These are phyloP conservation scores for Nesidiocoris tenuis DNA, from an alignment of 2,888 invertebrate species.

Conservation along the genomic window DNA sequence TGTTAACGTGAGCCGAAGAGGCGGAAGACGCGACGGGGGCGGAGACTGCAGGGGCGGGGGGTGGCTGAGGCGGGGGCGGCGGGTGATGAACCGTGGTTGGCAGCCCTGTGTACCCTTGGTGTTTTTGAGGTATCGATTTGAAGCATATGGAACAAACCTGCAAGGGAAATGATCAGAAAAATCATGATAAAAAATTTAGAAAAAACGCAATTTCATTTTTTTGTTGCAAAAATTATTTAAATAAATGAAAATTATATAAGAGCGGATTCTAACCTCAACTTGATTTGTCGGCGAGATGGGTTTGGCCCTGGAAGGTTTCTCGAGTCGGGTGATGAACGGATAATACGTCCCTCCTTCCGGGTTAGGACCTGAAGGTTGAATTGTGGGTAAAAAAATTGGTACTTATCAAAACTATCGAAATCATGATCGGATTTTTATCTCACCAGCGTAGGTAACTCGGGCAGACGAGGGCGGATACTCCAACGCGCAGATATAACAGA, in stretches of 20 bases:
- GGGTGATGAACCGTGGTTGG: background rate
- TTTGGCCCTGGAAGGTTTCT: slow-evolving; percentile 68
- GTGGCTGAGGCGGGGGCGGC: slow-evolving; percentile 11
- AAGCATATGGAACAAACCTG: slow-evolving; percentile 39
- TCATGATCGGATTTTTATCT: no score
- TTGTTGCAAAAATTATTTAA: no score
- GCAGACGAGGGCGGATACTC: slow-evolving; percentile 77
- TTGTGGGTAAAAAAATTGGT: no score
- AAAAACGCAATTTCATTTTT: no score
- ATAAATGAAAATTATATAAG: no score
- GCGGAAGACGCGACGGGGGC: background rate
- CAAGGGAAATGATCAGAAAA: background rate
- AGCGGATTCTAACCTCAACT: slow-evolving; percentile 28
- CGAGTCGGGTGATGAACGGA: slow-evolving; percentile 81
- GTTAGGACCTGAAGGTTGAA: slow-evolving; percentile 51
- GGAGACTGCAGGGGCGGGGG: background rate
- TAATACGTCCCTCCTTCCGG: slow-evolving; percentile 72
- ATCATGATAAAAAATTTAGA: no score
- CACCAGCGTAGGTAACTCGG: slow-evolving; percentile 69
- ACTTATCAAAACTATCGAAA: no score
- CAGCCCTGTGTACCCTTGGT: slow-evolving; percentile 26
- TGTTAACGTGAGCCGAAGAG: slow-evolving; percentile 9
- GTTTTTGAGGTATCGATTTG: slow-evolving; percentile 43
- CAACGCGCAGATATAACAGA: slow-evolving; percentile 86
- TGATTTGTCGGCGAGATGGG: slow-evolving; percentile 69